These are phyloP conservation scores for Tinea pellionella DNA, from an alignment of 2,888 invertebrate genomes.

Conservation along the genomic window DNA sequence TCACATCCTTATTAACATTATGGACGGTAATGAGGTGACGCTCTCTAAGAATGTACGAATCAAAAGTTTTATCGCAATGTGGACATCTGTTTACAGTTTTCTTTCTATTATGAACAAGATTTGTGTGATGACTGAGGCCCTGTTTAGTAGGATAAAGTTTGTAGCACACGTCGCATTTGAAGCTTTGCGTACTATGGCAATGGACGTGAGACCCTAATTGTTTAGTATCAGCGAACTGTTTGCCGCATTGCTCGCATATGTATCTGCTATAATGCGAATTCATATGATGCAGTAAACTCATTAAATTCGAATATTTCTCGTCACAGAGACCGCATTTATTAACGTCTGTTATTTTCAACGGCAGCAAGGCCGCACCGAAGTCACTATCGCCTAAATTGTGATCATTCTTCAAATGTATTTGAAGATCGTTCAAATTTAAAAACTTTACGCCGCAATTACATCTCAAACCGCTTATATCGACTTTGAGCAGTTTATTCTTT, in stretches of 20 bases:
- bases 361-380: constrained; percentile 28
- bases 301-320: constrained; percentile 27
- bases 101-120: constrained; percentile 17
- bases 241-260: constrained; percentile 39
- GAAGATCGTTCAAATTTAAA: constrained; percentile 23
- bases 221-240: constrained; percentile 33
- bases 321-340: constrained; percentile 29
- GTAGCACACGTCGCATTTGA: background rate
- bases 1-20: background rate
- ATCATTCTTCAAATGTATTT: constrained; percentile 26
- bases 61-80: background rate
- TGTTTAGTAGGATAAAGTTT: background rate
- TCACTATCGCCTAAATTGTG: constrained; percentile 25
- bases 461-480: constrained; percentile 33
- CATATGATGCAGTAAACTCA: constrained; percentile 33
- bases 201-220: background rate
- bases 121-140: constrained; percentile 29
- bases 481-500: constrained; percentile 21
- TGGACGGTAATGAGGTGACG: background rate
- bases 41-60: background rate
- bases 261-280: constrained; percentile 32
- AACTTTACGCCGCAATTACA: constrained; percentile 31
- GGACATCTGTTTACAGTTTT: background rate
- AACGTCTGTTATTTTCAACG: constrained; percentile 28
- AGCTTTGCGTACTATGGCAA: background rate